Base-by-base conservation (phyloP, 2,797 vertebrate genomes). In the Parotocinclus haroldoi region DNA sequence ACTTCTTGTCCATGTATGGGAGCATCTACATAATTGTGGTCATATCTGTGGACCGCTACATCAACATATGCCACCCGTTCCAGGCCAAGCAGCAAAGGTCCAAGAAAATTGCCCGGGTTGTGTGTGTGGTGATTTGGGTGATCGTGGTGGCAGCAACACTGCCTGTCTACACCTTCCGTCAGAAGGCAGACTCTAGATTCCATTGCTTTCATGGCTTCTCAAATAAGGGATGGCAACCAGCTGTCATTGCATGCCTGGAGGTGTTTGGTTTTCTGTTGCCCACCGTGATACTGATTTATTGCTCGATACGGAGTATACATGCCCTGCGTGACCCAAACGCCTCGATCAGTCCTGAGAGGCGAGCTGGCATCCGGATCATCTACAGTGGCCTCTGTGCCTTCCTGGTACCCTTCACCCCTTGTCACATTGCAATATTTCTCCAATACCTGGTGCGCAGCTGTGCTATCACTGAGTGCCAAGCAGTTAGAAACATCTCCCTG, bases 1-100 rank as follows among this genome's bases (percentile, higher is more conserved):
- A 98, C 74, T 97, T 96, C 0, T 70, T 93, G 42, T 93, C 92
- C 44, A 95, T 87, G 44, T 97, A 98, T 0, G 91, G 90, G 17
- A 94, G 94, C 63, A 88, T 98, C 80, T 95, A 93, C 77, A 95
- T 86, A 17, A 94, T 95, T 16, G 88, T 87, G 80, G 91, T 89
- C 67, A 96, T 98, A 73, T 90, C 93, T 0, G 37, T 92, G 3
- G 94, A 96, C 72, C 88, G 96, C 11, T 97, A 93, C 78, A 51
- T 93, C 58, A 89, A 86, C 44, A 93, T 98, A 72, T 90, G 73
- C 72, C 75, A 91, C 78, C 94, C 93, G 0, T 86, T 92, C 57
- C 77, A 62, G 62, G 86, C 88, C 55, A 90, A 82, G 73, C 72
- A 76, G 58, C 54, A 91, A 37, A 91, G 92, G 0, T 96, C 95